Conservation (phyloP, 2,888 invertebrate species). For the Camptogramma bilineatum region DNA sequence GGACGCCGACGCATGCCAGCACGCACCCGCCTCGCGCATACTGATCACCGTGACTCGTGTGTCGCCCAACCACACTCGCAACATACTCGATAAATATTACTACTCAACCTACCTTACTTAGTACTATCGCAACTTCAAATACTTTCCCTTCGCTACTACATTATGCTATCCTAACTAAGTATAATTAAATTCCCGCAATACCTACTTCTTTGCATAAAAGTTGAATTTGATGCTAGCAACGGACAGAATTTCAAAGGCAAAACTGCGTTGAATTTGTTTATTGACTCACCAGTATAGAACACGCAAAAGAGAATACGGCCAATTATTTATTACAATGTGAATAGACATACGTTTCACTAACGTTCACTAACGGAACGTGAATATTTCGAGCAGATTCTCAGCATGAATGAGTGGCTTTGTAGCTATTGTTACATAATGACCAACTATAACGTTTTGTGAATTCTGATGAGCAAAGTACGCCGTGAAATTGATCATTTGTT, state of each 20-base stretch:
- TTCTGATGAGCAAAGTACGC: slow-evolving; percentile 44
- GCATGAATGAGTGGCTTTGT: slow-evolving; percentile 64
- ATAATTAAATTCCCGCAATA: neutral
- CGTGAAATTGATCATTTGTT: neutral
- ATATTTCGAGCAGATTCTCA: slow-evolving; percentile 66
- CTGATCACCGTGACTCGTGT: slow-evolving; percentile 62
- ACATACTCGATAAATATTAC: slow-evolving; percentile 12
- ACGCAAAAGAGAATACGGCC: slow-evolving; percentile 29
- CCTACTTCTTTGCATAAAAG: neutral
- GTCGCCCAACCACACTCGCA: slow-evolving; percentile 43
- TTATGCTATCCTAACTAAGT: no score
- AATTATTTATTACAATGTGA: slow-evolving; percentile 41
- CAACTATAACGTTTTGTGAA: slow-evolving; percentile 51
- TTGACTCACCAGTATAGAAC: neutral
- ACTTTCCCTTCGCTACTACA: no score
- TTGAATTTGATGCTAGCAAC: neutral
- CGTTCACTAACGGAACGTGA: slow-evolving; percentile 72
- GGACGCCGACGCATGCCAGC: slow-evolving; percentile 79
- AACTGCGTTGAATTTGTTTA: neutral
- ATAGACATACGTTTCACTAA: slow-evolving; percentile 63
- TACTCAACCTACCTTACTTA: neutral
- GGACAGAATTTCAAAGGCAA: neutral
- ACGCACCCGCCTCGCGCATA: slow-evolving; percentile 74
- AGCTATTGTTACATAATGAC: slow-evolving; percentile 48
- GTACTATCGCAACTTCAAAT: neutral